phyloP scores from a whole-genome alignment of 2,797 vertebrate genomes.

The Meriones psammophilus region DNA sequence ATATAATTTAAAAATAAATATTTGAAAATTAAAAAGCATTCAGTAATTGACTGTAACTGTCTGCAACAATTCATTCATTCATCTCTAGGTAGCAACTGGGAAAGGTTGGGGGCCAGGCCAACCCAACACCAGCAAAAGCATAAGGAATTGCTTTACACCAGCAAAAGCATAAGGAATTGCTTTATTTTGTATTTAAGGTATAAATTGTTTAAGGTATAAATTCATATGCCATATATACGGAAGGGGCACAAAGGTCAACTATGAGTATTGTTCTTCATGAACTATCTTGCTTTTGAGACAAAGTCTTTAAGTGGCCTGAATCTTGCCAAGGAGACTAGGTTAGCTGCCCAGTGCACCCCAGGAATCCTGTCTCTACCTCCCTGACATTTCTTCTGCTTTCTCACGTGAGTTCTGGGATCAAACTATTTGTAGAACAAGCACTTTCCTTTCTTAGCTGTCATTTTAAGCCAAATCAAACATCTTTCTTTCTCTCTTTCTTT shows the following conservation, averaged over 20 bases:
- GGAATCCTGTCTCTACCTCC: background rate
- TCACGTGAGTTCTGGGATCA: background rate
- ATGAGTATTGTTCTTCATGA: background rate
- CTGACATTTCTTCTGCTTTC: background rate
- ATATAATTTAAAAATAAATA: background rate
- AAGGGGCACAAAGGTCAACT: background rate
- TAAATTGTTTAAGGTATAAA: background rate
- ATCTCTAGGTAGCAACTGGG: background rate
- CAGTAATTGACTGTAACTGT: background rate
- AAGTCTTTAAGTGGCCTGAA: background rate
- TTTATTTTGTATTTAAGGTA: background rate
- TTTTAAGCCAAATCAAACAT: background rate
- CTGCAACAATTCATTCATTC: background rate
- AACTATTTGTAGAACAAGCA: background rate
- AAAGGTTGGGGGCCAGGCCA: background rate
- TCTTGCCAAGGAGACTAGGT: background rate
- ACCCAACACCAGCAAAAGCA: background rate
- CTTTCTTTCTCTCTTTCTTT: background rate
- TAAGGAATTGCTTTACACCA: background rate
- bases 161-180: background rate
- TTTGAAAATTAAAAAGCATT: background rate
- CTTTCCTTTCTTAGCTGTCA: background rate
- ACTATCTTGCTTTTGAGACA: background rate
- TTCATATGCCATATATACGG: too few species aligned
- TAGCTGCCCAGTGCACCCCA: background rate